A percentile compares a stretch with the other conserved stretches of the same genome.
These are phyloP conservation scores for Brassicogethes aeneus DNA, from an alignment of 2,888 invertebrate genomes.

Conservation along the genomic window DNA sequence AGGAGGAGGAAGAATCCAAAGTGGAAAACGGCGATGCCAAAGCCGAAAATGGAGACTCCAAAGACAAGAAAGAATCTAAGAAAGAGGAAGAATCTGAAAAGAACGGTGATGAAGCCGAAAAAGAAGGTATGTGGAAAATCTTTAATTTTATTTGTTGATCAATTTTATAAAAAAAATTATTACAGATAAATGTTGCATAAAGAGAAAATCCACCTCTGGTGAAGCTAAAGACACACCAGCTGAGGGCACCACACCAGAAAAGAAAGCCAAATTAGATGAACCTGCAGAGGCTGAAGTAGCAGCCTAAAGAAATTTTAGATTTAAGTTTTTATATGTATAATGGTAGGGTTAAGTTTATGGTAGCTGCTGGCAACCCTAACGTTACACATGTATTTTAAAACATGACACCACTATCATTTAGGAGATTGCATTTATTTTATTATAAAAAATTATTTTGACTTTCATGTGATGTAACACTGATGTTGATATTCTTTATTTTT, in stretches of 20 bases:
- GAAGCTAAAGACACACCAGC: conserved; percentile 43
- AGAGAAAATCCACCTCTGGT: conserved; percentile 56
- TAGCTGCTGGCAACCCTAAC: conserved; percentile 22
- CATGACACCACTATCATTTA: conserved; percentile 27
- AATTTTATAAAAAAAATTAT: neutral
- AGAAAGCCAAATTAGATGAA: conserved; percentile 62
- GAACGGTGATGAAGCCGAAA: conserved; percentile 5
- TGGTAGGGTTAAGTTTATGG: conserved; percentile 23
- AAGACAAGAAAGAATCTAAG: conserved; percentile 37
- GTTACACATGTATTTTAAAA: conserved; percentile 21
- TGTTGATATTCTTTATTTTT: conserved; percentile 22
- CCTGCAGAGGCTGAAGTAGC: conserved; percentile 50
- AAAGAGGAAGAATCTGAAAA: conserved; percentile 33
- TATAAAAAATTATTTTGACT: no score
- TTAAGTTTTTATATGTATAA: conserved; percentile 25
- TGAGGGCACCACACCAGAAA: conserved; percentile 60
- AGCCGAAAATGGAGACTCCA: conserved; percentile 33
- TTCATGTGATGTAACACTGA: conserved; percentile 11
- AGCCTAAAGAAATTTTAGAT: conserved; percentile 40
- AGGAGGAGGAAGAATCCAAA: conserved; percentile 16
- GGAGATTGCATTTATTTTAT: conserved; percentile 32
- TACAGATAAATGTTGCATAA: conserved; percentile 49
- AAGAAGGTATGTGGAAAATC: neutral
- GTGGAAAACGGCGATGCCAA: conserved; percentile 21
- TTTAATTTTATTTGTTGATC: neutral